A percentile compares a stretch with the other conserved stretches of the same genome.
Conservation (phyloP, 2,888 invertebrate species). For the Epinotia bilunana region DNA sequence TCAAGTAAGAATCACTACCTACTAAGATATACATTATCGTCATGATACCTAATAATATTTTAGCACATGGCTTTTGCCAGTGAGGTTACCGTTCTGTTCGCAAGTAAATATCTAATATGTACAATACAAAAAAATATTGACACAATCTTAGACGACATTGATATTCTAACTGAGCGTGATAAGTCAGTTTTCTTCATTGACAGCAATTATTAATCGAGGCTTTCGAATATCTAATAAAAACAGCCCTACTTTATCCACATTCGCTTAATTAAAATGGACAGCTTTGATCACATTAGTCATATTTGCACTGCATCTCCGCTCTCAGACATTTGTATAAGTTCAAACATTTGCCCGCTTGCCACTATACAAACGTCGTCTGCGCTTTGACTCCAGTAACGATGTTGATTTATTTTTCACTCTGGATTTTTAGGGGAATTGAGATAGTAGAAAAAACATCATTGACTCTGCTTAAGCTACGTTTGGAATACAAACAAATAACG, state of each 20-base stretch:
- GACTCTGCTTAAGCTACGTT: conserved; percentile 14
- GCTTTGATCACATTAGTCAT: conserved; percentile 63
- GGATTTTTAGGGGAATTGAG: conserved; percentile 12
- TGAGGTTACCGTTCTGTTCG: too few relatives aligned
- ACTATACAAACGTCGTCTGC: conserved; percentile 65
- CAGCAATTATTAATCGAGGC: neutral
- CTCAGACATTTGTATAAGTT: conserved; percentile 68
- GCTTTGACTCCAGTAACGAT: conserved; percentile 54
- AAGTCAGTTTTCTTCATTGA: neutral
- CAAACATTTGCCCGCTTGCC: conserved; percentile 73
- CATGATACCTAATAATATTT: too few relatives aligned
- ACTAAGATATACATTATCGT: too few relatives aligned
- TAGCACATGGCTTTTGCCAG: too few relatives aligned
- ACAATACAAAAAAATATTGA: too few relatives aligned
- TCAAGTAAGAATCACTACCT: too few relatives aligned
- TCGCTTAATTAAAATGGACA: conserved; percentile 54
- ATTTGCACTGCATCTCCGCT: conserved; percentile 60
- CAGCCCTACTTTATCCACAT: conserved; percentile 48
- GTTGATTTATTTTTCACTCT: conserved; percentile 30
- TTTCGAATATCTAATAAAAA: neutral
- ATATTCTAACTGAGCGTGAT: too few relatives aligned
- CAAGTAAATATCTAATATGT: too few relatives aligned
- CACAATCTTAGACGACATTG: too few relatives aligned
- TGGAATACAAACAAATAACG: neutral
- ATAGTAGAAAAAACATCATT: conserved; percentile 4